Evolutionary conservation across 2,797 vertebrate species (phyloP), one percentile per base, ranked within the genome.

Genomic region (Aplochiton taeniatus): DNA sequence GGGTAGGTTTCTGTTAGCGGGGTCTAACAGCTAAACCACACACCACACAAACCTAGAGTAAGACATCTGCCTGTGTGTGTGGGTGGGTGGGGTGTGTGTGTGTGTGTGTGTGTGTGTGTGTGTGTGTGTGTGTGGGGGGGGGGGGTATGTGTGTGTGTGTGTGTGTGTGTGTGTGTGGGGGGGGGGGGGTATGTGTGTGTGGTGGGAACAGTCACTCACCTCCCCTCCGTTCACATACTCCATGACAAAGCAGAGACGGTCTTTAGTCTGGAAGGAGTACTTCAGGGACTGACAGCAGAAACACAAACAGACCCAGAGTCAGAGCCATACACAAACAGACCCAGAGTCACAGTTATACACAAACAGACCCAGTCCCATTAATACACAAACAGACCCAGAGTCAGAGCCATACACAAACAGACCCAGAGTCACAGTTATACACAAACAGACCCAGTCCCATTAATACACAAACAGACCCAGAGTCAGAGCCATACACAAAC

Each of bases 221-320:
- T 98, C 96, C 87, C 96, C 96, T 73, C 96, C 96, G 1, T 98
- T 98, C 85, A 98, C 96, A 84, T 98, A 98, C 80, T 98, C 96
- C 96, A 98, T 98, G 85, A 98, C 96, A 80, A 98, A 98, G 92
- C 96, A 98, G 78, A 98, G 94, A 73, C 96, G 96, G 87, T 98
- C 96, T 93, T 98, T 98, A 83, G 96, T 98, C 91, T 98, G 96
- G 94, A 98, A 98, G 75, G 96, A 98, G 85, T 98, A 98, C 92
- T 98, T 98, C 93, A 98, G 91, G 74, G 96, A 98, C 96, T 98
- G 93, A n/a, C n/a, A n/a, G n/a, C n/a, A n/a, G n/a, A 88, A 94
- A 95, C 74, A 77, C 31, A 31, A 31, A 31, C 31, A 31, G 31
- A 31, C 31, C 31, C 31, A 83, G 83, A 93, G 91, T 90, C 83